phyloP scores from a whole-genome alignment of 2,888 invertebrate genomes.

The Drosophila eohydei region DNA sequence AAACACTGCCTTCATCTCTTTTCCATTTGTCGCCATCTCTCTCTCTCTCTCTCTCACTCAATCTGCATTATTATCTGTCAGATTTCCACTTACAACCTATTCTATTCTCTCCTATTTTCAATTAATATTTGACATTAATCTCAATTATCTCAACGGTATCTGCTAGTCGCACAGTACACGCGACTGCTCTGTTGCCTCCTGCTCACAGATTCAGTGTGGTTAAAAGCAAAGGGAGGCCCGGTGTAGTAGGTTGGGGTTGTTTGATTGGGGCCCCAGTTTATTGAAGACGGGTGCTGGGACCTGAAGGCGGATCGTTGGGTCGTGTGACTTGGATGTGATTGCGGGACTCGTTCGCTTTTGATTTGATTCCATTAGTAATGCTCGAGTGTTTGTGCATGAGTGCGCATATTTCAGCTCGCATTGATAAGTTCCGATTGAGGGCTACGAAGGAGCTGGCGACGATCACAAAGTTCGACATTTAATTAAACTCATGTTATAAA shows the following conservation, averaged over 20 bases:
- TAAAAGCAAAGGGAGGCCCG: not conserved
- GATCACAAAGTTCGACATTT: conserved; percentile 38
- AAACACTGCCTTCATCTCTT: no score
- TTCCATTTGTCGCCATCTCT: no score
- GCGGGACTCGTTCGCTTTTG: conserved; percentile 54
- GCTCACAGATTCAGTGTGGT: not conserved
- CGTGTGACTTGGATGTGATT: conserved; percentile 67
- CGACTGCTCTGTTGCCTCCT: not conserved
- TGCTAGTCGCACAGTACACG: not conserved
- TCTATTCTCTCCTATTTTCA: no score
- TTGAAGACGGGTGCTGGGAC: conserved; percentile 14
- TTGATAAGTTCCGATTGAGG: conserved; percentile 37
- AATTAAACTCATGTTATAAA: conserved; percentile 43
- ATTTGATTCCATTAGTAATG: conserved; percentile 68
- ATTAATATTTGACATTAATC: not conserved
- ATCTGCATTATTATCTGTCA: no score
- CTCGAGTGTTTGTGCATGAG: conserved; percentile 19
- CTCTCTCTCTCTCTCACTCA: no score
- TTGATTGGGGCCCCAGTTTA: conserved; percentile 4
- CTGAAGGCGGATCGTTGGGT: conserved; percentile 48
- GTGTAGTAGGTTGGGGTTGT: not conserved
- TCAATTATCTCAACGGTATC: conserved; percentile 2
- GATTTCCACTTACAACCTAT: no score
- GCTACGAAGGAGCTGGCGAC: not conserved
- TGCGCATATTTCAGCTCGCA: conserved; percentile 30